Base-by-base conservation (phyloP, 2,888 invertebrate genomes). In the Odontothrips loti region DNA sequence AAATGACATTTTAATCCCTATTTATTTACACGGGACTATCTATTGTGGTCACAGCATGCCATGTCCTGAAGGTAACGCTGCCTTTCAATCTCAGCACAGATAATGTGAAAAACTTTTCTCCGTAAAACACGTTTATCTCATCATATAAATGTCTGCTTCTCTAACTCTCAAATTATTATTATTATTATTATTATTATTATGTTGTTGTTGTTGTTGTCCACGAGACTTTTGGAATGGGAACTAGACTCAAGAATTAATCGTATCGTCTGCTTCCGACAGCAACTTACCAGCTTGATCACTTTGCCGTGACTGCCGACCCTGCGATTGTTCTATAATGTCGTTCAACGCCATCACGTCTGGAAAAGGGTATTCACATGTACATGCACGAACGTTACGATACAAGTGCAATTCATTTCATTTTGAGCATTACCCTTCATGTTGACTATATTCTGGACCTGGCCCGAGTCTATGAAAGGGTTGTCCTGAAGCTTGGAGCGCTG, bases 271-370 rank as follows among this genome's bases (percentile, higher is more conserved):
- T 43, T 43, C 34, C 6, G 34, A 75, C 68, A 23, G 27, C 68
- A 75, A 27, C 23, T 75, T 75, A 75, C 68, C 68, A 27, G 68
- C 68, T 75, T 75, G 68, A 4, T 75, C 68, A 87, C 95, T 94
- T 82, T 93, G 92, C 86, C 93, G 91, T 89, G 95, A 95, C 86
- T 95, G 95, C 87, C 95, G 91, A 85, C 95, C 95, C 82, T 97
- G 95, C 82, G 95, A 97, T 90, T 97, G 97, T 87, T 98, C 97
- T 85, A 98, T 96, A 86, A 98, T 96, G 88, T 98, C 97, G 87
- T 96, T 97, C 86, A 98, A 90, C 85, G 97, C 97, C 96, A 97
- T 96, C 83, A 98, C 97, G 91, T 98, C 98, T 98, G 90, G 81
- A 90, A 88, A 81, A 83, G 80, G 88, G 83, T 81, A 23, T n/a